Base-by-base conservation (phyloP, 2,888 invertebrate genomes). In the Cecidostiba fungosa region DNA sequence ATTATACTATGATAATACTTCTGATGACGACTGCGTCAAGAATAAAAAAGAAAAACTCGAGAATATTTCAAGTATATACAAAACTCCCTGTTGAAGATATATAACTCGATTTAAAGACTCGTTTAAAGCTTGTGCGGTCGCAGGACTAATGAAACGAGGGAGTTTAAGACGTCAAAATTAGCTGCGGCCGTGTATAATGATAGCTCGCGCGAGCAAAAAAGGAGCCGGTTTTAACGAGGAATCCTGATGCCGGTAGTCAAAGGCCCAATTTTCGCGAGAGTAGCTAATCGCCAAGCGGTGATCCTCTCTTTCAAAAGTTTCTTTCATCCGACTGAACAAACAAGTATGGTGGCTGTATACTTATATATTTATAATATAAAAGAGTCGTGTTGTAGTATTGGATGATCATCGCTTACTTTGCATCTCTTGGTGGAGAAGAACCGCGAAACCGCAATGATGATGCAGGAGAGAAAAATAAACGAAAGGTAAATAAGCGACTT, bases 131-230 rank as follows among this genome's bases (percentile, higher is more conserved):
- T 47, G 66, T 66, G 77, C 16, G 59, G 59, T 59, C 19, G 69
- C 43, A 16, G 29, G 16, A 39, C 59, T 80, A 80, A 80, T 80
- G 39, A 73, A 80, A 73, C 39, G 43, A 19, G 59, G 54, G 23
- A 73, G 32, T 73, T 72, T 19, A 39, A 80, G 70, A 73, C 39
- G 59, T 80, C 72, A 80, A 54, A 76, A 54, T 50, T 54, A 59
- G 69, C 39, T 36, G 47, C 54, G 66, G 29, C 66, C 29, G 29
- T 32, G 36, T 16, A 39, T 59, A 80, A 73, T 73, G 59, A 39
- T 70, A 80, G 26, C 26, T 10, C 59, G 23, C 62, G 62, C 62
- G 26, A 26, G 66, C 23, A 23, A 54, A 59, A 54, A 19, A 26
- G 54, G n/a, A 80, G 72, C 66, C 29, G 36, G 19, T 73, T 80